Conservation (phyloP, 2,113 vertebrate species). For the Oreocharis arfaki region DNA sequence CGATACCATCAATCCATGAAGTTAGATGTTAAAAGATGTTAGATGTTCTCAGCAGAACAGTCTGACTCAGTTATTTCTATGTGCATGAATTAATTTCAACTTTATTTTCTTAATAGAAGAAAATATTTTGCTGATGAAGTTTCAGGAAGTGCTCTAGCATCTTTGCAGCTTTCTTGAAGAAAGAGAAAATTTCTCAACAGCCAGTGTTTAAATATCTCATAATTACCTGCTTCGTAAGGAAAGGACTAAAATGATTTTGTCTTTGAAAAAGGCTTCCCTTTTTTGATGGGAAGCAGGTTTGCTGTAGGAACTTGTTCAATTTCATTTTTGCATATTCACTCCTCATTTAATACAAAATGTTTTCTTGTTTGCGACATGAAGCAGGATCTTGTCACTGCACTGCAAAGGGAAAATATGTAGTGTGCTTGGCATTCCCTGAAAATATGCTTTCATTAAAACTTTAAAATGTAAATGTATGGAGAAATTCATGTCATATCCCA, state of each 20-base stretch:
- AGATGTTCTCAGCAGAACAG: neutral
- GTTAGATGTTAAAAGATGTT: neutral
- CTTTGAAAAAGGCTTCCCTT: conserved; percentile 1
- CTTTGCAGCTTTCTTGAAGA: neutral
- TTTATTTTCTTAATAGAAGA: neutral
- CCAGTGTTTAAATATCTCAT: neutral
- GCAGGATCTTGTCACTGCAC: conserved; percentile 29
- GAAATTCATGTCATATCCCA: conserved; percentile 23
- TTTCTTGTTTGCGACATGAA: conserved; percentile 49
- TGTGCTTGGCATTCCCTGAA: conserved; percentile 38
- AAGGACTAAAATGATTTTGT: neutral
- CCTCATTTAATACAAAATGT: conserved; percentile 49
- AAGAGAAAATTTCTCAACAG: neutral
- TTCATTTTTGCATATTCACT: conserved; percentile 47
- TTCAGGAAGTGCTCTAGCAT: neutral
- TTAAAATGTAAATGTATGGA: conserved; percentile 59
- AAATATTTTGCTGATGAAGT: neutral
- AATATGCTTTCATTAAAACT: conserved; percentile 52
- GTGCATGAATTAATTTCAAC: neutral
- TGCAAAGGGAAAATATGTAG: conserved; percentile 5
- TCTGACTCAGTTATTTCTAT: neutral
- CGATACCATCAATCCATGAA: neutral
- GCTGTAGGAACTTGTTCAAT: conserved; percentile 5
- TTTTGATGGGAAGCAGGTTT: conserved; percentile 16
- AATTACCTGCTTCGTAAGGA: neutral